phyloP scores from a whole-genome alignment of 2,888 invertebrate species.

The Amaurobius ferox region DNA sequence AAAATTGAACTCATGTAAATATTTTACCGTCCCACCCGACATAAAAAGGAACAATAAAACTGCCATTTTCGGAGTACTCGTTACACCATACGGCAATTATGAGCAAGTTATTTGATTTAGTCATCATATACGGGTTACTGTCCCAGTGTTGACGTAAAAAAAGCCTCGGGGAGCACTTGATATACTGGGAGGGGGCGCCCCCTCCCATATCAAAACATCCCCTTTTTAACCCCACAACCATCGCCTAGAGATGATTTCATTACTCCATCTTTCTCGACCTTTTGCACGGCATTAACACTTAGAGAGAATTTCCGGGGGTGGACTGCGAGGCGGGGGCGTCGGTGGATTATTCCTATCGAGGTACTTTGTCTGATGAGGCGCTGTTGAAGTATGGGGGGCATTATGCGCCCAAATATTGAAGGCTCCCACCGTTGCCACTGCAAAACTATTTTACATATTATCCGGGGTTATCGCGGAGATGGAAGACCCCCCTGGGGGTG shows the following conservation, averaged over 20 bases:
- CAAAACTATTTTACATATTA: slow-evolving; percentile 70
- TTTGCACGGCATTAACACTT: slow-evolving; percentile 52
- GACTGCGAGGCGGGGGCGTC: neutral
- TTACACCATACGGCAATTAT: neutral
- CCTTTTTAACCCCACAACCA: slow-evolving; percentile 13
- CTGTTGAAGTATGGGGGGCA: slow-evolving; percentile 52
- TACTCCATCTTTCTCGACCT: neutral
- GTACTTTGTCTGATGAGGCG: slow-evolving; percentile 69
- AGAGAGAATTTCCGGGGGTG: slow-evolving; percentile 30
- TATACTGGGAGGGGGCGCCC: neutral
- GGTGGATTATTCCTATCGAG: slow-evolving; percentile 65
- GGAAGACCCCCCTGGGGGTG: slow-evolving; percentile 59
- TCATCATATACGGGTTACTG: slow-evolving; percentile 14
- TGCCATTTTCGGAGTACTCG: neutral
- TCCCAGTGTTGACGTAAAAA: neutral
- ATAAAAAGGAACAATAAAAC: slow-evolving; percentile 2
- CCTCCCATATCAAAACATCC: slow-evolving; percentile 1
- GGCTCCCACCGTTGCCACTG: slow-evolving; percentile 21
- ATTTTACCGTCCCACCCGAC: no score
- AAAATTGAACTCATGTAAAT: no score
- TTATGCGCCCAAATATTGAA: slow-evolving; percentile 63
- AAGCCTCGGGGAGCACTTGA: slow-evolving; percentile 8
- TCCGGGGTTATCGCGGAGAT: slow-evolving; percentile 68
- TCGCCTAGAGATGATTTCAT: slow-evolving; percentile 15
- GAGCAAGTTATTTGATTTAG: slow-evolving; percentile 12